Evolutionary conservation across 2,797 vertebrate genomes (phyloP), one percentile per base, ranked within the genome.

Genomic region (Crenuchus spilurus): DNA sequence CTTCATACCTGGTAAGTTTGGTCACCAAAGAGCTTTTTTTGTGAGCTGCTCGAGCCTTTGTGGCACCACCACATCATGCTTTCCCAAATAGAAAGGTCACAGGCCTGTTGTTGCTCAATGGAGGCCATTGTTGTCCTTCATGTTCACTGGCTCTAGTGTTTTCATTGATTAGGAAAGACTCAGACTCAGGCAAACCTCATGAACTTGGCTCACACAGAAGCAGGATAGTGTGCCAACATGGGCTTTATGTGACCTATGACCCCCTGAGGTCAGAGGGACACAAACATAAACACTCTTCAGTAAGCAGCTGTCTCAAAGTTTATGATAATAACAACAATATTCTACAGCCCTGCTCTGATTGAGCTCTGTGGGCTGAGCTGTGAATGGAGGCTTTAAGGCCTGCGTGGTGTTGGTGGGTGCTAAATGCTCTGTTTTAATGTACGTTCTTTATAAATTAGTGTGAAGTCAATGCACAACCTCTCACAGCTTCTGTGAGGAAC

Each of bases 71-170:
- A 26, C 11, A 68, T 51, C 71, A 58, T 74, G 76, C 74, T 72
- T 39, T 74, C 63, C 42, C 51, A n/a, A 65, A 74, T 78, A 58
- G 44, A 74, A 70, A 66, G 72, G 71, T 62, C 66, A 58, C 14
- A 24, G 33, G 66, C 22, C 51, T 52, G 41, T 10, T 44, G 11
- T 13, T 28, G 46, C 35, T 11, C 28, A 70, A 49, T 49, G 26
- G 55, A 65, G 55, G 42, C 48, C 71, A 41, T 51, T 10, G 33
- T 54, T 28, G 8, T 57, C 54, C 6, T 55, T 68, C 11, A 7
- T 14, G 55, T 30, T n/a, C 8, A 24, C n/a, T 55, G 30, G 20
- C 14, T 39, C 20, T 5, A 41, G 14, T 24, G 31, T 52, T 61
- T 60, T 22, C 24, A 20, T n/a, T n/a, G n/a, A 58, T 35, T 8